Base-by-base conservation (phyloP, 2,797 vertebrate genomes). In the Typhlichthys subterraneus region DNA sequence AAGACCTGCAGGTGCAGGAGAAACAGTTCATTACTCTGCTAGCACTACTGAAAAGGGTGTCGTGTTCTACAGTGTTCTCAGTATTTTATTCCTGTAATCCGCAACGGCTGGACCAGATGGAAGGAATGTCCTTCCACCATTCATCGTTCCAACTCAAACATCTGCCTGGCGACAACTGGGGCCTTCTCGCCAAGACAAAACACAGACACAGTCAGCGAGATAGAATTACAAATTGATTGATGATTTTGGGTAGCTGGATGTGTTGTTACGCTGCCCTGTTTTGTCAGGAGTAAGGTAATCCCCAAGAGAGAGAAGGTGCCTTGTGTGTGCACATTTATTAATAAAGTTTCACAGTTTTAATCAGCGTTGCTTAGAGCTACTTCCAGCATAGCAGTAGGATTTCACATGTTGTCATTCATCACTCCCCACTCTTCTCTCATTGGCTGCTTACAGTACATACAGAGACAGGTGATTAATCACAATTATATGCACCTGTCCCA, bases 121-220 rank as follows among this genome's bases (percentile, higher is more conserved):
- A 42, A 42, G 38, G 38, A 42, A 73, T 86, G 84, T 79, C 67
- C 74, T 83, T 85, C 83, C 79, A 87, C 81, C 79, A 61, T 77
- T 57, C 53, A 4, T 45, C 10, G 58, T 65, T 88, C 89, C 88
- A 90, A 89, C 69, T 82, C 87, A 92, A 91, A 92, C 85, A 91
- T 80, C 82, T 85, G 76, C 82, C 81, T 86, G 79, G 77, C 80
- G 82, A 73, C 68, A 14, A 61, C 47, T 13, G 49, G 74, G 69
- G 72, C 77, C 69, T 76, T 73, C 63, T 80, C 64, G 6, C 72
- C 52, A 71, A 86, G 81, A 86, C 80, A 80, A 82, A 87, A 84
- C 71, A 80, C 73, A 85, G 79, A 68, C 82, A 69, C 2, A 47
- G 73, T 76, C 79, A 81, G 69, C 77, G 76, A 3, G 12, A 76